phyloP scores from a whole-genome alignment of 2,888 invertebrate genomes.

The Scaptomyza reducta region DNA sequence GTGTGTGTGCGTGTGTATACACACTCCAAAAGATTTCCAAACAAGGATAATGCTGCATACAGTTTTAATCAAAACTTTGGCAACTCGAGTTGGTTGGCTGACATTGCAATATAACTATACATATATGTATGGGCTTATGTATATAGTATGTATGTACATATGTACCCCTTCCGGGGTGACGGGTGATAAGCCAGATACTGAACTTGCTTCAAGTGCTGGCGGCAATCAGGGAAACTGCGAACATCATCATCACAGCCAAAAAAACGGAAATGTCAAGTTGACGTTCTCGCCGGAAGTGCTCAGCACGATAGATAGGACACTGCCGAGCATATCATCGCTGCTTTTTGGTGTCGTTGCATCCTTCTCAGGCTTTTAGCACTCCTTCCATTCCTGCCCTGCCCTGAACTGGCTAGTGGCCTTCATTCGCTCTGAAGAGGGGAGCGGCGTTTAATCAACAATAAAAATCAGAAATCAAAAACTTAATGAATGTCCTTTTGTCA shows the following conservation, averaged over 20 bases:
- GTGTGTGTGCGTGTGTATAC: slow-evolving; percentile 27
- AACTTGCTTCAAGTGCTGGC: slow-evolving; percentile 7
- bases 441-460: slow-evolving; percentile 76
- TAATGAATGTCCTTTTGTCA: slow-evolving; percentile 83
- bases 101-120: slow-evolving; percentile 1
- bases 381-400: slow-evolving; percentile 10
- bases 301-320: slow-evolving; percentile 71
- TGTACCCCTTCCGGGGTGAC: slow-evolving; percentile 6
- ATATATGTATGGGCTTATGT: not conserved
- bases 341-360: slow-evolving; percentile 50
- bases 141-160: not conserved
- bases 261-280: slow-evolving; percentile 82
- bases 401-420: slow-evolving; percentile 18
- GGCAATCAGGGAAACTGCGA: slow-evolving; percentile 20
- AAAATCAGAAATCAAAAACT: slow-evolving; percentile 83
- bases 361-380: slow-evolving; percentile 65
- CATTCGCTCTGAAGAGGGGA: slow-evolving; percentile 9
- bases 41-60: slow-evolving; percentile 62
- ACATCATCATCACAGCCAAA: slow-evolving; percentile 44
- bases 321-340: slow-evolving; percentile 25
- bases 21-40: slow-evolving; percentile 27
- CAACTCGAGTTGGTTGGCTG: slow-evolving; percentile 63
- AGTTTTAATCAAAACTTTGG: slow-evolving; percentile 51
- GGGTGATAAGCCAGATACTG: slow-evolving; percentile 49
- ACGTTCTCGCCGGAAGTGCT: slow-evolving; percentile 81